Evolutionary conservation across 2,797 vertebrate species (phyloP).

Genomic region (Halcyon chelicuti): DNA sequence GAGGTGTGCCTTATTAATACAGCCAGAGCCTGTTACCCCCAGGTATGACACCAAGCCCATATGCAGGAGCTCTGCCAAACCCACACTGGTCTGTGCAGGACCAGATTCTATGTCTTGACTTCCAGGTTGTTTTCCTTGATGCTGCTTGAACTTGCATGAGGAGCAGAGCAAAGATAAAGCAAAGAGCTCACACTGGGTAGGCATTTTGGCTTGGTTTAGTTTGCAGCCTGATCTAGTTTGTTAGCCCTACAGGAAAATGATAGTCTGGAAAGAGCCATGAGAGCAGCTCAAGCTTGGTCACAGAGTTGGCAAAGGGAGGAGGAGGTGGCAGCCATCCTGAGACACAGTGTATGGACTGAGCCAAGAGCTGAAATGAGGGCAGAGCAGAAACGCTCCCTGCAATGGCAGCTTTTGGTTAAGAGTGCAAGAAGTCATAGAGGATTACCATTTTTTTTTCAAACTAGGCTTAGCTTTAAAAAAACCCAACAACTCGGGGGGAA

Average conservation of each 20-base stretch:
- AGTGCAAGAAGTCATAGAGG: background rate
- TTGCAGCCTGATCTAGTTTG: background rate
- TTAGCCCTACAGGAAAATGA: background rate
- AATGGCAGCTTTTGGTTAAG: background rate
- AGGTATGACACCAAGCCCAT: rapidly evolving
- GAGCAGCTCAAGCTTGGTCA: background rate
- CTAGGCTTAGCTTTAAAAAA: background rate
- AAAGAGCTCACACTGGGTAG: background rate
- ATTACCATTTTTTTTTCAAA: background rate
- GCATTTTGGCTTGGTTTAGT: background rate
- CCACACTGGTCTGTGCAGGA: background rate
- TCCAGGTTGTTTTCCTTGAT: background rate
- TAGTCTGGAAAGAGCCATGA: background rate
- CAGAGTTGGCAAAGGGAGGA: background rate
- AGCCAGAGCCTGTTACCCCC: background rate
- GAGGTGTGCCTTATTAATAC: background rate
- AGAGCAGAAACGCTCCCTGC: background rate
- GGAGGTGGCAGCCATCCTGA: background rate
- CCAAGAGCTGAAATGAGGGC: background rate
- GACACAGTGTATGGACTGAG: background rate
- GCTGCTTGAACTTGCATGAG: background rate
- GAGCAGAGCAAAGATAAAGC: background rate
- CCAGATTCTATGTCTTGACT: rapidly evolving
- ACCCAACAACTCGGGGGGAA: background rate
- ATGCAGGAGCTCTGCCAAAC: background rate